Base-by-base conservation (phyloP, 2,797 vertebrate genomes). In the Pseudochaenichthys georgianus region DNA sequence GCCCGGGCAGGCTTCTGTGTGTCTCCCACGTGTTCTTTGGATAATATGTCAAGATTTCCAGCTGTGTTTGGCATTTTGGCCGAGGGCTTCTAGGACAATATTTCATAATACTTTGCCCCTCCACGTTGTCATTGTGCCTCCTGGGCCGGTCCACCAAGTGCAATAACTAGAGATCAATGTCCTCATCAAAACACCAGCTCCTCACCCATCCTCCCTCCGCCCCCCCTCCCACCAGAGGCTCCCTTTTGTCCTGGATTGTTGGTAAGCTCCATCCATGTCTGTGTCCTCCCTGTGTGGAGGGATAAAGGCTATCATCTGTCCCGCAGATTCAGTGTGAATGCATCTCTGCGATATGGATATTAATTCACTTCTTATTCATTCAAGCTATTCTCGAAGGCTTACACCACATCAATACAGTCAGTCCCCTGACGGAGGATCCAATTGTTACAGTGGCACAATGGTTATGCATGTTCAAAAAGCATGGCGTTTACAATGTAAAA, bases 191-290 rank as follows among this genome's bases (percentile, higher is more conserved):
- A 67, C 78, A 8, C 38, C 77, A 65, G n/a, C 71, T 31, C 55
- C 54, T 43, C 53, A 1, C 34, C 60, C 57, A 60, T 31, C 61
- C 71, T 19, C 11, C 23, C 16, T 70, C 58, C 63, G 11, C 63
- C 19, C 60, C 45, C 60, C 66, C 23, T 41, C 65, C 69, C 53
- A 48, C 48, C 75, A 59, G 50, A 43, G 51, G 59, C 73, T 70
- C 76, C 54, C 84, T 67, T 90, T 93, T 92, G 88, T 92, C 87
- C 90, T 76, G 85, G 81, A 85, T 90, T 80, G 80, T 75, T 68
- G 65, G 80, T 92, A 88, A 90, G 88, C 92, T 89, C 74, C 77
- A 87, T 84, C 83, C 62, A 72, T 88, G 81, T 88, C 65, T 75
- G 50, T 63, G 69, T 75, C 58, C 81, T 82, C 69, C 59, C 1